Conservation (phyloP, 2,797 vertebrate species). For the Brachyalestes nurse region DNA sequence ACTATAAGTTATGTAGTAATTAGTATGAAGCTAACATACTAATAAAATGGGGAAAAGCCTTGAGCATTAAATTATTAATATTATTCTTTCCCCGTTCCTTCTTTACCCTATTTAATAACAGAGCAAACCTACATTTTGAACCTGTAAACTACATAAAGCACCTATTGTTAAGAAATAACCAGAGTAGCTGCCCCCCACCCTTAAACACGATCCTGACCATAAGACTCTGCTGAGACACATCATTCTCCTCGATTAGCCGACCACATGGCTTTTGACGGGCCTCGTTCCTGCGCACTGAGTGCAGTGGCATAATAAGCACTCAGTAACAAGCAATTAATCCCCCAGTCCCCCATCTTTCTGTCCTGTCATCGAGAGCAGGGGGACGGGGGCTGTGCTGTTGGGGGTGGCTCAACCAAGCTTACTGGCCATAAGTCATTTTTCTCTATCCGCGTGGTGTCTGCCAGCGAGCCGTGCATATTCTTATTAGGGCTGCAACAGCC, state of each 20-base stretch:
- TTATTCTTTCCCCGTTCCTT: too few species aligned
- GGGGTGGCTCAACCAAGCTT: slow-evolving; percentile 17
- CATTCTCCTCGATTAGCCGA: slow-evolving; percentile 46
- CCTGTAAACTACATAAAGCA: not conserved
- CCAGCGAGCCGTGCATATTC: not conserved
- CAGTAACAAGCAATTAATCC: slow-evolving; percentile 60
- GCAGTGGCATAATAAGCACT: slow-evolving; percentile 53
- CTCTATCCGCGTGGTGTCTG: not conserved
- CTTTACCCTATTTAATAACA: not conserved
- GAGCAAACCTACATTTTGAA: not conserved
- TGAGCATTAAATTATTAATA: not conserved
- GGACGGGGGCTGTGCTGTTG: not conserved
- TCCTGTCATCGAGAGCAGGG: slow-evolving; percentile 1
- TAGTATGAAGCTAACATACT: not conserved
- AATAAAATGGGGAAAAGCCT: not conserved
- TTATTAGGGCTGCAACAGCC: not conserved
- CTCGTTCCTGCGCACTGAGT: slow-evolving; percentile 25
- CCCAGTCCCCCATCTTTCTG: slow-evolving; percentile 32
- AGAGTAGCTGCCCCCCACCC: slow-evolving; percentile 1
- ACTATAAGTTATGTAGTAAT: not conserved
- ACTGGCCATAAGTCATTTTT: slow-evolving; percentile 28
- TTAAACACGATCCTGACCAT: slow-evolving; percentile 10
- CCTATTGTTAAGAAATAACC: not conserved
- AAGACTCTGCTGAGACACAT: slow-evolving; percentile 24
- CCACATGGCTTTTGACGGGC: slow-evolving; percentile 45